phyloP scores from a whole-genome alignment of 2,797 vertebrate species.

The Sternotherus odoratus region DNA sequence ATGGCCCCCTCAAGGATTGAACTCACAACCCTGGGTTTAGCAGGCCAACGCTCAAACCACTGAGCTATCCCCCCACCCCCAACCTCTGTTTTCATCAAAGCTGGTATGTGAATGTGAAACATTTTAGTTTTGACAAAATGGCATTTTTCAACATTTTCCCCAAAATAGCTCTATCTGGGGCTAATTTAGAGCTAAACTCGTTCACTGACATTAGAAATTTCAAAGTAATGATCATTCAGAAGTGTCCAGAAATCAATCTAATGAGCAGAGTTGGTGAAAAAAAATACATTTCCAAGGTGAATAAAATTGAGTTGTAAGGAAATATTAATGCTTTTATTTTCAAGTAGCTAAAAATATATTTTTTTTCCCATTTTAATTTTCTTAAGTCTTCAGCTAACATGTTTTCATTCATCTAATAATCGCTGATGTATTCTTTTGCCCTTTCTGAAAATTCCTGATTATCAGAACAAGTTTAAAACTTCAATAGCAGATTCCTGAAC shows the following conservation, averaged over 20 bases:
- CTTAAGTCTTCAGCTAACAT: background rate
- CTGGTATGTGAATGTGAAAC: background rate
- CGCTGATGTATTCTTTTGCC: background rate
- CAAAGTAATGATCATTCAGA: background rate
- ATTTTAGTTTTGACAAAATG: background rate
- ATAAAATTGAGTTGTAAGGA: background rate
- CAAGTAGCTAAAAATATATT: background rate
- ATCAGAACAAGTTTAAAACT: background rate
- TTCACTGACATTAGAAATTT: background rate
- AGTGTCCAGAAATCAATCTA: background rate
- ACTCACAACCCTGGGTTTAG: too few species aligned
- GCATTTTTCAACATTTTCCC: background rate
- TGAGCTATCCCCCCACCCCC: too few species aligned
- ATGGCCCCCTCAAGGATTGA: too few species aligned
- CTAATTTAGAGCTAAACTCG: background rate
- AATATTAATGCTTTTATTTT: background rate
- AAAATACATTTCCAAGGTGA: conserved; percentile 3
- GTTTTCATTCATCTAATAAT: background rate
- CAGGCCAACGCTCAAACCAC: too few species aligned
- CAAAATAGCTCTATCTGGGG: background rate
- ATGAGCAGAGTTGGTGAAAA: background rate
- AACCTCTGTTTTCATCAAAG: background rate
- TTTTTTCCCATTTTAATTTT: background rate
- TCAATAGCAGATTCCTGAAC: background rate
- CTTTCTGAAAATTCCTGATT: background rate